A percentile compares a stretch with the other conserved stretches of the same genome.
Evolutionary conservation across 2,888 invertebrate genomes (phyloP).

Genomic region (Eugnorisma glareosa): DNA sequence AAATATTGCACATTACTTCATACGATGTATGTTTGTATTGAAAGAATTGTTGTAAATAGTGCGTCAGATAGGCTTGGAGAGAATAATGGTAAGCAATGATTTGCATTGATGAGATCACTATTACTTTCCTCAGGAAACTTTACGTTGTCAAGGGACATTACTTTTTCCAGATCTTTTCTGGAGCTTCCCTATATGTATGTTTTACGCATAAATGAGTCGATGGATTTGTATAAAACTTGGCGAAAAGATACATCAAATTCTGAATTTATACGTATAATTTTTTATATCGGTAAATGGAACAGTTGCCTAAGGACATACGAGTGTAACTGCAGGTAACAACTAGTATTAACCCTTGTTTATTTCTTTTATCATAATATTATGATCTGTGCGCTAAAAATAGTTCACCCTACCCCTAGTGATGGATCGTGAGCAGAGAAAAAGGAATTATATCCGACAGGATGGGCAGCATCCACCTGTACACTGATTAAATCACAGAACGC

Average conservation of each 20-base stretch:
- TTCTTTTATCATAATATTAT: slow-evolving; percentile 50
- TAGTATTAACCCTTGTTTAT: slow-evolving; percentile 38
- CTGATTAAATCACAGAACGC: slow-evolving; percentile 30
- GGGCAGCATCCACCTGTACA: slow-evolving; percentile 13
- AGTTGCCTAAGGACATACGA: neutral
- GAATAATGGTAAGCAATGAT: slow-evolving; percentile 18
- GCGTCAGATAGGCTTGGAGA: slow-evolving; percentile 26
- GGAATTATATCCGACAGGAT: slow-evolving; percentile 38
- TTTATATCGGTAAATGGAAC: neutral
- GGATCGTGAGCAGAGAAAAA: slow-evolving; percentile 9
- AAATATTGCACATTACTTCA: slow-evolving; percentile 37
- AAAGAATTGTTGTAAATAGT: slow-evolving; percentile 33
- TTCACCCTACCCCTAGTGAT: slow-evolving; percentile 31
- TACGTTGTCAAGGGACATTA: neutral
- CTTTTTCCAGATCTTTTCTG: neutral
- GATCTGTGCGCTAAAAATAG: slow-evolving; percentile 42
- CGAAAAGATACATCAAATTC: neutral
- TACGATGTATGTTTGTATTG: slow-evolving; percentile 35
- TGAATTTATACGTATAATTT: neutral
- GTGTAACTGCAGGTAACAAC: neutral
- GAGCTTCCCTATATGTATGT: neutral
- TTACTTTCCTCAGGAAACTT: slow-evolving; percentile 15
- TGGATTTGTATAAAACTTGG: neutral
- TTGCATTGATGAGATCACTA: slow-evolving; percentile 33
- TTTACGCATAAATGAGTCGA: neutral